Evolutionary conservation across 2,888 invertebrate genomes (phyloP).

Genomic region (Lydus trimaculatus): DNA sequence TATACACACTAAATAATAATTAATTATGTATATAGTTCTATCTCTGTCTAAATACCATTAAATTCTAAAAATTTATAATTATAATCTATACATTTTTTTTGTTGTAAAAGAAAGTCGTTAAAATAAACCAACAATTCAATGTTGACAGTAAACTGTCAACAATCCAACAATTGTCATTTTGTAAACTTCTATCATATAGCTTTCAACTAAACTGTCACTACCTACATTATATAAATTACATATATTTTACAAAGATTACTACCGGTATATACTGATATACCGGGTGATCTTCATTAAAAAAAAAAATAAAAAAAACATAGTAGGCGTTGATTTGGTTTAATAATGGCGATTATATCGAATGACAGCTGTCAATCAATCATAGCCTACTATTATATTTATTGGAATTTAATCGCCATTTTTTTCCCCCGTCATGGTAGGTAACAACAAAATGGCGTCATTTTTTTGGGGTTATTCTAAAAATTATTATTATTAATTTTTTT

Average conservation of each 20-base stretch:
- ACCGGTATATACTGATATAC: neutral
- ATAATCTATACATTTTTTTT: neutral
- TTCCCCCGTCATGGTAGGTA: too few relatives aligned
- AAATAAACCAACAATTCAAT: neutral
- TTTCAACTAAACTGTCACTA: conserved; percentile 36
- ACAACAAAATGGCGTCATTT: neutral
- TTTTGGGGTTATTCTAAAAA: neutral
- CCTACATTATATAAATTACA: neutral
- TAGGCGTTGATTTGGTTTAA: neutral
- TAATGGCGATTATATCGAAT: too few relatives aligned
- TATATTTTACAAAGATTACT: neutral
- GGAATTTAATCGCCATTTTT: neutral
- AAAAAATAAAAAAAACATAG: neutral
- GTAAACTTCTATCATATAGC: conserved; percentile 43
- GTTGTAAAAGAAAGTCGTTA: neutral
- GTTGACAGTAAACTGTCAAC: conserved; percentile 36
- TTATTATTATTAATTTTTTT: neutral
- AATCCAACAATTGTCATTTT: conserved; percentile 37
- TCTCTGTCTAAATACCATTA: neutral
- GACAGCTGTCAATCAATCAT: neutral
- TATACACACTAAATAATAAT: neutral
- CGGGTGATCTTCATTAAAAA: neutral
- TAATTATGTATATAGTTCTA: neutral
- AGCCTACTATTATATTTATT: neutral
- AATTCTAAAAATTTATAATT: neutral